Percentiles rank a stretch among this genome's conserved stretches.
phyloP scores from a whole-genome alignment of 2,797 vertebrate genomes.

The Muraenolepis orangiensis region DNA sequence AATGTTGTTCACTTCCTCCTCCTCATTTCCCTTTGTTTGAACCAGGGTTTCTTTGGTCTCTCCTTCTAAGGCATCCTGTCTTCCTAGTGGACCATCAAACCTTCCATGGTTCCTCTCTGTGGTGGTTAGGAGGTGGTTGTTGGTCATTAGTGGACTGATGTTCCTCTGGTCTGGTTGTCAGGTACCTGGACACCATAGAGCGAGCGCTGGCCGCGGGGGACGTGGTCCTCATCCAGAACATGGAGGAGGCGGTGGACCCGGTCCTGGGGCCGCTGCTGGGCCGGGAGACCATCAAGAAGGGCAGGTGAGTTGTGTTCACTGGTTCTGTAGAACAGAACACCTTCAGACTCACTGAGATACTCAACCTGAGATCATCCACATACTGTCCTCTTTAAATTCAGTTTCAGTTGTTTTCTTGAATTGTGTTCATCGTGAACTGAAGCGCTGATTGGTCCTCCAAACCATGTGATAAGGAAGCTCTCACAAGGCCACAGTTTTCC shows the following conservation, averaged over 20 bases:
- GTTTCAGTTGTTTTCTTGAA: no score
- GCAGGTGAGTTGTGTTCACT: conserved; percentile 55
- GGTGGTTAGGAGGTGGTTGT: neutral
- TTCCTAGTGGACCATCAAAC: neutral
- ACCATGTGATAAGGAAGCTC: no score
- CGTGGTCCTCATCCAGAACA: conserved; percentile 87
- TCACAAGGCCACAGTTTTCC: no score
- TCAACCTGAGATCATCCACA: no score
- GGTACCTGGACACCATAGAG: conserved; percentile 87
- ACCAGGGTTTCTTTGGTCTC: neutral
- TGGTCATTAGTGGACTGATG: neutral
- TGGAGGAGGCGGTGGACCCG: conserved; percentile 89
- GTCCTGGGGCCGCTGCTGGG: conserved; percentile 90
- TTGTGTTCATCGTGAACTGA: no score
- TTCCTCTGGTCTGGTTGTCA: conserved; percentile 41
- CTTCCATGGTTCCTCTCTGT: neutral
- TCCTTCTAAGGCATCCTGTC: no score
- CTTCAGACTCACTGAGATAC: no score
- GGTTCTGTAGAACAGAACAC: no score
- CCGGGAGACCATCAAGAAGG: conserved; percentile 91
- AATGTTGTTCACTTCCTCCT: neutral
- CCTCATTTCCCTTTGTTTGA: neutral
- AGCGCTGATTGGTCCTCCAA: no score
- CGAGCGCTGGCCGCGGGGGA: conserved; percentile 82
- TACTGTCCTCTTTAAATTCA: no score